These are phyloP conservation scores for Steinernema scapterisci DNA, from an alignment of 2,888 invertebrate genomes.

Conservation along the genomic window DNA sequence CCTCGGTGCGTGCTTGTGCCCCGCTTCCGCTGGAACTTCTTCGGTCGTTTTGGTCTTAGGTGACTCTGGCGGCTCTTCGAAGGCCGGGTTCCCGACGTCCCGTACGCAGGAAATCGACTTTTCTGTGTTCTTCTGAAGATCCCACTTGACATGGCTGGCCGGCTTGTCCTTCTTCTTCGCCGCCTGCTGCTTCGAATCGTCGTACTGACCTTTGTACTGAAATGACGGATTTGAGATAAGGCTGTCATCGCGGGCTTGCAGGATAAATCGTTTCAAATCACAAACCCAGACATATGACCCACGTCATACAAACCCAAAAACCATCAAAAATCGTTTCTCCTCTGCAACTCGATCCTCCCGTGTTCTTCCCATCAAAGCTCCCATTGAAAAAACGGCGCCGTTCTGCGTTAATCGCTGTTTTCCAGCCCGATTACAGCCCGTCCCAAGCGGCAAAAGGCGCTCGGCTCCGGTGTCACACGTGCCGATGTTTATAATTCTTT, in stretches of 20 bases:
- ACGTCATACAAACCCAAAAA: background rate
- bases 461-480: slow-evolving; percentile 2
- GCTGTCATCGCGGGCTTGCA: background rate
- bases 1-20: slow-evolving; percentile 43
- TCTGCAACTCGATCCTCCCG: background rate
- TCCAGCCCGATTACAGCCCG: background rate
- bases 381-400: background rate
- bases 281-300: background rate
- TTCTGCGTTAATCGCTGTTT: no score
- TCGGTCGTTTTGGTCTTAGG: slow-evolving; percentile 38
- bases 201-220: slow-evolving; percentile 61
- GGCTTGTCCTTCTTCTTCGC: slow-evolving; percentile 50
- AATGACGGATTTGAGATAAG: slow-evolving; percentile 25
- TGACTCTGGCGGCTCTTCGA: slow-evolving; percentile 40
- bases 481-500: slow-evolving; percentile 8
- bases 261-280: background rate
- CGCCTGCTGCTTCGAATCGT: slow-evolving; percentile 48
- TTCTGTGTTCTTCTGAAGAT: slow-evolving; percentile 50
- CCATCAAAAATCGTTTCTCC: background rate
- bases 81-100: slow-evolving; percentile 35
- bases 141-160: slow-evolving; percentile 54
- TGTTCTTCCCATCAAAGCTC: background rate
- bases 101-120: slow-evolving; percentile 38
- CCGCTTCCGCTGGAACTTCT: slow-evolving; percentile 28
- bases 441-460: background rate